A percentile compares a stretch with the other conserved stretches of the same genome.
Evolutionary conservation across 2,113 vertebrate species (phyloP).

Genomic region (Penelope pileata): DNA sequence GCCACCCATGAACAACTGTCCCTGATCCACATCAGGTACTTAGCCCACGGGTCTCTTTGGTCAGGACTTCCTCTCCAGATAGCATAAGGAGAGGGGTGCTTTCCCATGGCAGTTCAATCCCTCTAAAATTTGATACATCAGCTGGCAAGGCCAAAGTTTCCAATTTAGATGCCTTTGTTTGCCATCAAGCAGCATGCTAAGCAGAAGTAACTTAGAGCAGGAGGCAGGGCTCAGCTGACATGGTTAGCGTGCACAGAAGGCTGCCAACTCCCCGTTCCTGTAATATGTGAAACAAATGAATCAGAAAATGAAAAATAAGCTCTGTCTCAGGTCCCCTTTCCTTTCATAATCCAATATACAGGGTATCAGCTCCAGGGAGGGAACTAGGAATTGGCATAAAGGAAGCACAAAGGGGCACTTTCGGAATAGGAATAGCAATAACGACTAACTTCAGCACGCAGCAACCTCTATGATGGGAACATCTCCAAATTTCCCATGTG

Average conservation of each 20-base stretch:
- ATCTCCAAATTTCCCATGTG: neutral
- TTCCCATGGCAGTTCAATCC: neutral
- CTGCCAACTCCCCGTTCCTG: neutral
- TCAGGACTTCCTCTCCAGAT: neutral
- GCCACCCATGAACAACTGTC: neutral
- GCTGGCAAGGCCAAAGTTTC: neutral
- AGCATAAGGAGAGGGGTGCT: neutral
- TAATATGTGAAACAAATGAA: neutral
- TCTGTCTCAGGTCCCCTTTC: neutral
- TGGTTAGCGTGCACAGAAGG: neutral
- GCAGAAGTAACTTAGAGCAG: neutral
- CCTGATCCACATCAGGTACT: fast-evolving
- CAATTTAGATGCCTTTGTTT: neutral
- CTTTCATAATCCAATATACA: neutral
- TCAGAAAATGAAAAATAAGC: neutral
- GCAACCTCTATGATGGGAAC: neutral
- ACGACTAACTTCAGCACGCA: neutral
- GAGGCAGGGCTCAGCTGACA: neutral
- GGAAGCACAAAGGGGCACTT: neutral
- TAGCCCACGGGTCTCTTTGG: fast-evolving
- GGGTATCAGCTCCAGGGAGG: neutral
- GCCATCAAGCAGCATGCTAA: neutral
- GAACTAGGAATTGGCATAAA: neutral
- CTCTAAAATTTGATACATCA: neutral
- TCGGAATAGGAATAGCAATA: neutral